Evolutionary conservation across 2,797 vertebrate species (phyloP).

Genomic region (Ctenopoma multispine): DNA sequence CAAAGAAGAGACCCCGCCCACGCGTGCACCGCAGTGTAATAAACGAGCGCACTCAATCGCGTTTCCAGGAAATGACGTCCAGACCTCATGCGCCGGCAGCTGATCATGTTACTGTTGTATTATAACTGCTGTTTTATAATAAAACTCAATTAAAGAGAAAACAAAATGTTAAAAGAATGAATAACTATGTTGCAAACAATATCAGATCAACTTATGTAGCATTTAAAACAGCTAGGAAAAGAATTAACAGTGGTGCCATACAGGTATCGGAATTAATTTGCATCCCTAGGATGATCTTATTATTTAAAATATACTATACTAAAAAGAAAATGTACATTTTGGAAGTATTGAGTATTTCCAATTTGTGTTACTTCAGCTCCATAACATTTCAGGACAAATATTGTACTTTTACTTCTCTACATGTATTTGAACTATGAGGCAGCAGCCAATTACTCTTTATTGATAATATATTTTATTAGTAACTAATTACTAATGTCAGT

Average conservation of each 20-base stretch:
- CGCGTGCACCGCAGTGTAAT: accelerated
- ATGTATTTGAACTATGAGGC: no score
- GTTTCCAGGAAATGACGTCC: conserved; percentile 57
- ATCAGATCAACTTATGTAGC: no score
- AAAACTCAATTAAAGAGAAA: background rate
- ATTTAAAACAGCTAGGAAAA: background rate
- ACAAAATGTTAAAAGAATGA: background rate
- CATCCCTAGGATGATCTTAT: no score
- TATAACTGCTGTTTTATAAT: background rate
- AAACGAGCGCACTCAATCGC: conserved; percentile 20
- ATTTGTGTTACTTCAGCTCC: no score
- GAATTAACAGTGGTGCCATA: background rate
- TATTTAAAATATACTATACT: background rate
- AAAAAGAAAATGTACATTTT: no score
- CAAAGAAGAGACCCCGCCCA: conserved; percentile 10
- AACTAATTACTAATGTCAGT: no score
- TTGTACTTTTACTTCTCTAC: no score
- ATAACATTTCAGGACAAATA: no score
- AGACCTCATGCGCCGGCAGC: background rate
- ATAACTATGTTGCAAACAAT: background rate
- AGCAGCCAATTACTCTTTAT: no score
- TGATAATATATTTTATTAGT: no score
- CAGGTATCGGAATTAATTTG: background rate
- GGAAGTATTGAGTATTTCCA: no score
- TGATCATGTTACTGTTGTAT: background rate